Evolutionary conservation across 1,140 invertebrate genomes (phyloP).

Genomic region (Temnothorax longispinosus): DNA sequence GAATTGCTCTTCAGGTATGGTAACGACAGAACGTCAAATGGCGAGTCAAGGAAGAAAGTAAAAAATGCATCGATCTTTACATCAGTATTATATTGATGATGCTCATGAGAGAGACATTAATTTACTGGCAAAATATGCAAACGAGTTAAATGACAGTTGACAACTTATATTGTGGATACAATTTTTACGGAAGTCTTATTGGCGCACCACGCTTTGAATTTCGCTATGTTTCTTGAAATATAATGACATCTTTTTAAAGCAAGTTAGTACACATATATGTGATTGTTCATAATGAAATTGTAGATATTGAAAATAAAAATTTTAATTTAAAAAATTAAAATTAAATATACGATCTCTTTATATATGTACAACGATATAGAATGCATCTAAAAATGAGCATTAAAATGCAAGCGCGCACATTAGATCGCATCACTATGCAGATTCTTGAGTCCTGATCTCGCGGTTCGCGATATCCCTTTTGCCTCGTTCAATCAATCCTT

Average conservation of each 20-base stretch:
- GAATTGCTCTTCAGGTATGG: constrained; percentile 43
- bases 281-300: not conserved
- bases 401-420: constrained; percentile 5
- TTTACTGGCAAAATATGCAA: not conserved
- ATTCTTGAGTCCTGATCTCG: constrained; percentile 39
- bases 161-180: not conserved
- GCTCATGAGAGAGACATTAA: not conserved
- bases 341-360: not conserved
- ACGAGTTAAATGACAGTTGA: not conserved
- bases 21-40: constrained; percentile 45
- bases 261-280: no score
- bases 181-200: not conserved
- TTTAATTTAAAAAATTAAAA: not conserved
- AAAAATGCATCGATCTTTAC: constrained; percentile 42
- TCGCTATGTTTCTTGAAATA: not conserved
- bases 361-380: no score
- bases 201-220: no score
- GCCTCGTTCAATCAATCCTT: constrained; percentile 52
- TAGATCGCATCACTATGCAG: constrained; percentile 6
- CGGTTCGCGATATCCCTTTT: constrained; percentile 39
- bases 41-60: constrained; percentile 1
- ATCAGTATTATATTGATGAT: not conserved
- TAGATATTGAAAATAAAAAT: not conserved
- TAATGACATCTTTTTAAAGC: not conserved
- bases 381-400: not conserved